Conservation (phyloP, 2,888 invertebrate genomes). For the Tetragonula carbonaria region DNA sequence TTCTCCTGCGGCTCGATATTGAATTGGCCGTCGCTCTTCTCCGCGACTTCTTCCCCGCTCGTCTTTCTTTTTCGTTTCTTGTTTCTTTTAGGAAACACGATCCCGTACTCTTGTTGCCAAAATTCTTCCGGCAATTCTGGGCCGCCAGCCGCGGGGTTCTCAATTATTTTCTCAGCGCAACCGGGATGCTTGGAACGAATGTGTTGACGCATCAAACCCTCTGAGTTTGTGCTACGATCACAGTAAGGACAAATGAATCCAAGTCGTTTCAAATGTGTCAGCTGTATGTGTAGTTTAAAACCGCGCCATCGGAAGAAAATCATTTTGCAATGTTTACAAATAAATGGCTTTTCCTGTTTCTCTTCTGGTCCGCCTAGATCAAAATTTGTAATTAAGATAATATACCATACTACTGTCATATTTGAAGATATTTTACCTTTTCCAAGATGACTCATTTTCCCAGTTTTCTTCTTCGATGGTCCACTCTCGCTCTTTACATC, state of each 20-base stretch:
- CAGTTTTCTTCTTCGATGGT: conserved; percentile 48
- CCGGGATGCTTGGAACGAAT: conserved; percentile 76
- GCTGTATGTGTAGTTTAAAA: conserved; percentile 80
- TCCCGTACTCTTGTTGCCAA: conserved; percentile 80
- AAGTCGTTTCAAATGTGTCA: conserved; percentile 78
- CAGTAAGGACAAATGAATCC: conserved; percentile 78
- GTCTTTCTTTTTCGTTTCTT: conserved; percentile 70
- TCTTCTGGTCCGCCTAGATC: conserved; percentile 34
- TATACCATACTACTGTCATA: too few species aligned
- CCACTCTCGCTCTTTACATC: conserved; percentile 72
- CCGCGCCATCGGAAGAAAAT: conserved; percentile 76
- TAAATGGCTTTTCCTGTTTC: conserved; percentile 51
- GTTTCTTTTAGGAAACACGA: conserved; percentile 62
- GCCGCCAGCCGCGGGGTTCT: conserved; percentile 71
- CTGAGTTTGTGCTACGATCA: conserved; percentile 78
- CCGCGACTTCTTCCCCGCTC: not conserved
- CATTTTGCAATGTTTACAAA: conserved; percentile 79
- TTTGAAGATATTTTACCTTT: conserved; percentile 52
- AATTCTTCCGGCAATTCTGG: conserved; percentile 77
- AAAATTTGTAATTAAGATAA: not conserved
- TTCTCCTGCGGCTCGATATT: conserved; percentile 44
- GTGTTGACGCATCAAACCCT: conserved; percentile 75
- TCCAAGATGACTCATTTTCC: conserved; percentile 35
- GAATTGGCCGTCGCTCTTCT: conserved; percentile 13
- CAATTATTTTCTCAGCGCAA: conserved; percentile 67